Conservation (phyloP, 2,888 invertebrate genomes). For the Yponomeuta plumbellus region DNA sequence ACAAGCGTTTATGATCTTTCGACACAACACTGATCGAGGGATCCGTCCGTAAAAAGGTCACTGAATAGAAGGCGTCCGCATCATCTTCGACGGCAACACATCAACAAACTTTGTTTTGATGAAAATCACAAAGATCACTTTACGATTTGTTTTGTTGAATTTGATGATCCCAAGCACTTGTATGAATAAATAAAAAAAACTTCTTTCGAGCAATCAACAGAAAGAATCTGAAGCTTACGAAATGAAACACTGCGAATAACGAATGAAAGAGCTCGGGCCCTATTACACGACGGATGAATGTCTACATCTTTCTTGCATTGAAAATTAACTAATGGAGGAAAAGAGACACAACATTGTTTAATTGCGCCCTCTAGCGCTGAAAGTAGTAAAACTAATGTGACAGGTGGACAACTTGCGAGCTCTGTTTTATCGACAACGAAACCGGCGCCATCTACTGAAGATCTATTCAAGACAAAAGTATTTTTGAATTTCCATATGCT, state of each 20-base stretch:
- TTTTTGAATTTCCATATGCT: background rate
- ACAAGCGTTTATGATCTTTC: slow-evolving; percentile 13
- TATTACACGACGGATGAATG: slow-evolving; percentile 23
- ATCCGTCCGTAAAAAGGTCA: slow-evolving; percentile 53
- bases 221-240: slow-evolving; percentile 43
- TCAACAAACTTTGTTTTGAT: slow-evolving; percentile 35
- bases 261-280: slow-evolving; percentile 50
- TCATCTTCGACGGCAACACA: slow-evolving; percentile 38
- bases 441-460: slow-evolving; percentile 11
- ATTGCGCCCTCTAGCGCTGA: slow-evolving; percentile 11
- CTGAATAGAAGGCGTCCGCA: slow-evolving; percentile 51
- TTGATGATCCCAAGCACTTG: slow-evolving; percentile 17
- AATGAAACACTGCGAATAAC: slow-evolving; percentile 59
- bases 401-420: background rate
- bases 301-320: slow-evolving; percentile 27
- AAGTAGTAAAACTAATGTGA: slow-evolving; percentile 3
- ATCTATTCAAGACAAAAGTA: too few species aligned
- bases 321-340: slow-evolving; percentile 26
- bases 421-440: slow-evolving; percentile 11
- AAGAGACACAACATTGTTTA: slow-evolving; percentile 26
- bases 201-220: slow-evolving; percentile 26
- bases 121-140: slow-evolving; percentile 22
- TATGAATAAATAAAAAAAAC: slow-evolving; percentile 20
- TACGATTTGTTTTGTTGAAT: slow-evolving; percentile 7
- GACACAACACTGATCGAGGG: slow-evolving; percentile 21